Base-by-base conservation (phyloP, 1,140 invertebrate genomes). In the Eubasilissa regina region DNA sequence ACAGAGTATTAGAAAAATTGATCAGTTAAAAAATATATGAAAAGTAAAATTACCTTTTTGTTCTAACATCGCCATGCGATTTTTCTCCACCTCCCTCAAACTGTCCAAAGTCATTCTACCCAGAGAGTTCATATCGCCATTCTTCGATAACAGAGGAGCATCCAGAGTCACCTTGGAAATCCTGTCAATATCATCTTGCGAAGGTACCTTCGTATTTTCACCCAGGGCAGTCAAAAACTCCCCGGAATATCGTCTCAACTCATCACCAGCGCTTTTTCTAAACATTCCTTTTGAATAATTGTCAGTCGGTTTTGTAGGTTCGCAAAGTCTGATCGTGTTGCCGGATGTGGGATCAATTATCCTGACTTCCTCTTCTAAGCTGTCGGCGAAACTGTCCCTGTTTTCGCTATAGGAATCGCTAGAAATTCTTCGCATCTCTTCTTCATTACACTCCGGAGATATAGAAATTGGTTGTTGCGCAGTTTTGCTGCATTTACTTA, bases 41-140 rank as follows among this genome's bases (percentile, higher is more conserved):
- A 64, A 51, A n/a, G n/a, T n/a, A n/a, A n/a, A n/a, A 12, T 0
- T 68, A 96, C 96, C 96, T 94, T 97, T 95, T 87, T 97, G 95
- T 77, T 95, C 95, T 84, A 98, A 91, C 90, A 97, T 93, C 80
- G 95, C 90, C 84, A 97, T 93, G 58, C 96, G 90, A 87, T 96
- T 97, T 85, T 94, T 92, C 87, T 97, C 96, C 77, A 97, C 96
- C 89, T 97, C 96, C 87, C 94, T 94, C 44, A 97, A 89, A 81
- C 95, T 97, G 81, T 96, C 95, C 68, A 96, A 92, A n/a, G 96
- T 96, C 84, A 95, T 94, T 80, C 93, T 92, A 17, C 95, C 95
- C 55, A 95, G 89, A 45, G 93, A 93, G 80, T 89, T 90, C 84
- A 91, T 92, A 83, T 93, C 91, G 12, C 91, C 92, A 84, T 92